A percentile compares a stretch with the other conserved stretches of the same genome.
Evolutionary conservation across 2,888 invertebrate genomes (phyloP).

Genomic region (Salpingus planirostris): DNA sequence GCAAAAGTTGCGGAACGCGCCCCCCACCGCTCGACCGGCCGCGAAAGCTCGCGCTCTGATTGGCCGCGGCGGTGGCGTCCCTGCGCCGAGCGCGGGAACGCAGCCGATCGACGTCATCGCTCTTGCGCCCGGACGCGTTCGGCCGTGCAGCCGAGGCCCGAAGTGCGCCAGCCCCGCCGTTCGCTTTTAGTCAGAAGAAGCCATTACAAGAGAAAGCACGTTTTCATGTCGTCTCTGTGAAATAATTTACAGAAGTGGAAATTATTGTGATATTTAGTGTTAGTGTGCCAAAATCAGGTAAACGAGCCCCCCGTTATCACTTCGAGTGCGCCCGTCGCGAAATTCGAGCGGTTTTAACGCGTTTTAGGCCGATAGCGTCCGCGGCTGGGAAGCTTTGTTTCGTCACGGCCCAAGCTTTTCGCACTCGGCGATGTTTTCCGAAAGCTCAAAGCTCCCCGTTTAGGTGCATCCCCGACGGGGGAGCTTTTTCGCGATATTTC

Average conservation of each 20-base stretch:
- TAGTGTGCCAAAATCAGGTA: conserved; percentile 44
- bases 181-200: conserved; percentile 39
- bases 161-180: conserved; percentile 23
- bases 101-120: conserved; percentile 29
- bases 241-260: conserved; percentile 37
- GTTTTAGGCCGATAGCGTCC: conserved; percentile 2
- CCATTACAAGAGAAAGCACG: conserved; percentile 35
- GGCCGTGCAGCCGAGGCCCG: conserved; percentile 22
- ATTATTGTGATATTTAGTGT: conserved; percentile 42
- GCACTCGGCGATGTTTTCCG: conserved; percentile 14
- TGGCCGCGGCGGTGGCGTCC: conserved; percentile 25
- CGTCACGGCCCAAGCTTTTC: conserved; percentile 19
- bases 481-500: conserved; percentile 4
- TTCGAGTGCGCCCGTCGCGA: conserved; percentile 1
- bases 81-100: conserved; percentile 26
- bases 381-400: conserved; percentile 16
- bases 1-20: conserved; percentile 19
- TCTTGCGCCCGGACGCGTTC: conserved; percentile 20
- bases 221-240: conserved; percentile 34
- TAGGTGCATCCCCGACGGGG: conserved; percentile 2
- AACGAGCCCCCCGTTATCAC: not conserved
- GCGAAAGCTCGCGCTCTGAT: conserved; percentile 27
- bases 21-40: conserved; percentile 14
- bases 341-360: conserved; percentile 6
- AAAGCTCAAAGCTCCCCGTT: conserved; percentile 17